Conservation (phyloP, 2,888 invertebrate species). For the Nezara viridula region DNA sequence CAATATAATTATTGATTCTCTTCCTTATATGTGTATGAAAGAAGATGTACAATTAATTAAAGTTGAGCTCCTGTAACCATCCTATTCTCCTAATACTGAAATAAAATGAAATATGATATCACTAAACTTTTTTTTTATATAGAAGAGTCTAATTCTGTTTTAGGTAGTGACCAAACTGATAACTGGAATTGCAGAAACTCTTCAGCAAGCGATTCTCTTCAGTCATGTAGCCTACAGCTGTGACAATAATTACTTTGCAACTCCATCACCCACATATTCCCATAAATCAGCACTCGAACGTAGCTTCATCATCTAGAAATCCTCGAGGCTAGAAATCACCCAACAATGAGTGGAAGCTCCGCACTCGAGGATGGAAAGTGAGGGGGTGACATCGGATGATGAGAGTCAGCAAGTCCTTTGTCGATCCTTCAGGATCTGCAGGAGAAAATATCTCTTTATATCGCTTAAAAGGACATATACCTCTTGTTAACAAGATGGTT, state of each 20-base stretch:
- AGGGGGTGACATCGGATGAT: background rate
- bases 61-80: no score
- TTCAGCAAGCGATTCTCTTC: no score
- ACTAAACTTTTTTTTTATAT: no score
- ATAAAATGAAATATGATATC: fast-evolving
- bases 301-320: conserved; percentile 14
- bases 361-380: background rate
- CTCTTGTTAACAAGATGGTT: background rate
- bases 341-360: background rate
- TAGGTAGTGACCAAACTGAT: background rate
- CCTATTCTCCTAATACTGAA: no score
- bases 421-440: background rate
- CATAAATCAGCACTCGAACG: background rate
- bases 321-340: background rate
- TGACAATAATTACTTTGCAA: conserved; percentile 14
- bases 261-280: background rate
- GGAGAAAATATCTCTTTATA: background rate
- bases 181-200: background rate
- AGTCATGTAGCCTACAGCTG: background rate
- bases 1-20: no score
- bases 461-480: background rate
- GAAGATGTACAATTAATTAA: no score
- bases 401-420: background rate
- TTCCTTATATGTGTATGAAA: no score
- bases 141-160: no score